Evolutionary conservation across 2,797 vertebrate genomes (phyloP).

Genomic region (Thunnus albacares): DNA sequence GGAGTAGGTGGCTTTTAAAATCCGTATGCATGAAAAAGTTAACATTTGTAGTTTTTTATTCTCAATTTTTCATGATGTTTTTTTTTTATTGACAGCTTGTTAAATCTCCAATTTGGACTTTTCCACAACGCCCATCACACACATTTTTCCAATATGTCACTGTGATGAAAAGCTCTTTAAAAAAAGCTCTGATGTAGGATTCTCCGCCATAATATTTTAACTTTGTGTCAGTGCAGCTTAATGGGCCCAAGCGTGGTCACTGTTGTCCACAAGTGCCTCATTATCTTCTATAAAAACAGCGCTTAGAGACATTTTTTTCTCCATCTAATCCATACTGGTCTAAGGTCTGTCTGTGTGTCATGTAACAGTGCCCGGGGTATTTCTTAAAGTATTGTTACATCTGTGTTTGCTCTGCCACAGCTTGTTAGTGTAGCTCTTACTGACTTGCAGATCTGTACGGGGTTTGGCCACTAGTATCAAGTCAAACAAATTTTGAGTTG

Average conservation of each 20-base stretch:
- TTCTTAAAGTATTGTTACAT: constrained; percentile 40
- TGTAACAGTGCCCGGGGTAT: constrained; percentile 11
- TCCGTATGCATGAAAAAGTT: background rate
- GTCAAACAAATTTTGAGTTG: constrained; percentile 33
- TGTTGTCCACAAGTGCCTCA: constrained; percentile 64
- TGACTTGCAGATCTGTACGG: constrained; percentile 48
- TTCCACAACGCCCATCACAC: constrained; percentile 15
- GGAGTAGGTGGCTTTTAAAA: background rate
- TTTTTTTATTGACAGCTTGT: constrained; percentile 44
- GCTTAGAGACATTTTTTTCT: constrained; percentile 39
- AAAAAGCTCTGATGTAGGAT: constrained; percentile 33
- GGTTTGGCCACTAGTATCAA: constrained; percentile 15
- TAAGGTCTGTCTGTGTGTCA: constrained; percentile 30
- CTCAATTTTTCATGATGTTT: background rate
- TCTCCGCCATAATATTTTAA: constrained; percentile 43
- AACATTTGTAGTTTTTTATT: background rate
- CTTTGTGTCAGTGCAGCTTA: constrained; percentile 59
- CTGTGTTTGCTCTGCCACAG: constrained; percentile 41
- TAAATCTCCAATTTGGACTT: constrained; percentile 33
- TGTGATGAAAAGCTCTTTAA: constrained; percentile 22
- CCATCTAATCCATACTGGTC: constrained; percentile 50
- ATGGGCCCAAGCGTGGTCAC: constrained; percentile 62
- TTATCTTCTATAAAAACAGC: constrained; percentile 70
- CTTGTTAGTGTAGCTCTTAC: constrained; percentile 59
- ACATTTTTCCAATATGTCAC: constrained; percentile 30